These are phyloP conservation scores for Zonotrichia leucophrys DNA, from an alignment of 2,113 vertebrate species.

Conservation along the genomic window DNA sequence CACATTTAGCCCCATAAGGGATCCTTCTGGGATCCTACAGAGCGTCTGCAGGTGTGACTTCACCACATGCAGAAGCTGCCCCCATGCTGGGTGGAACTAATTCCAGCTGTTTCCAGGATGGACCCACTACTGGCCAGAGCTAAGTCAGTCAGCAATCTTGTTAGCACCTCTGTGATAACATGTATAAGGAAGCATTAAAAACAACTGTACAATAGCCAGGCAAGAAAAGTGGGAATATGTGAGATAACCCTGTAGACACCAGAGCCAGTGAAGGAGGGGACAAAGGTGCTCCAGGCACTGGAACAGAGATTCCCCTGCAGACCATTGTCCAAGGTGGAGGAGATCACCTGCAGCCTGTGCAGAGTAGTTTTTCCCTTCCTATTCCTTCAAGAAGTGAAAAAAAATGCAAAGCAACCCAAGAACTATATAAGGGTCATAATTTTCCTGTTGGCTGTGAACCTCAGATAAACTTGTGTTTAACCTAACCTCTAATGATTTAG, in stretches of 20 bases:
- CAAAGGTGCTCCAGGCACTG: rapidly evolving
- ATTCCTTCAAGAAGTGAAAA: neutral
- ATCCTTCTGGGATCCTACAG: neutral
- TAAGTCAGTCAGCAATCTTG: neutral
- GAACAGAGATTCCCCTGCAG: neutral
- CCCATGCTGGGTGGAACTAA: neutral
- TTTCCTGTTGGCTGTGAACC: neutral
- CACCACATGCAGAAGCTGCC: neutral
- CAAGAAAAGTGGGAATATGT: neutral
- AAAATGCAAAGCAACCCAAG: neutral
- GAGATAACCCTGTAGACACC: neutral
- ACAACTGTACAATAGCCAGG: neutral
- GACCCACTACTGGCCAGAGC: neutral
- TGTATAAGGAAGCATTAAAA: neutral
- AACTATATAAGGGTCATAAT: neutral
- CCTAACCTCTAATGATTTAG: neutral
- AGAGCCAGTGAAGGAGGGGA: neutral
- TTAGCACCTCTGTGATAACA: neutral
- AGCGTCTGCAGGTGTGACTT: neutral
- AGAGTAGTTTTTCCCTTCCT: neutral
- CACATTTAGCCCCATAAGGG: neutral
- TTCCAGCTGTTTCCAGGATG: neutral
- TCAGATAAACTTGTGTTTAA: neutral
- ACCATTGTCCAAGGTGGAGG: neutral
- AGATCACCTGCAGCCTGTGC: neutral